Base-by-base conservation (phyloP, 2,888 invertebrate species). In the Sialis fuliginosa region DNA sequence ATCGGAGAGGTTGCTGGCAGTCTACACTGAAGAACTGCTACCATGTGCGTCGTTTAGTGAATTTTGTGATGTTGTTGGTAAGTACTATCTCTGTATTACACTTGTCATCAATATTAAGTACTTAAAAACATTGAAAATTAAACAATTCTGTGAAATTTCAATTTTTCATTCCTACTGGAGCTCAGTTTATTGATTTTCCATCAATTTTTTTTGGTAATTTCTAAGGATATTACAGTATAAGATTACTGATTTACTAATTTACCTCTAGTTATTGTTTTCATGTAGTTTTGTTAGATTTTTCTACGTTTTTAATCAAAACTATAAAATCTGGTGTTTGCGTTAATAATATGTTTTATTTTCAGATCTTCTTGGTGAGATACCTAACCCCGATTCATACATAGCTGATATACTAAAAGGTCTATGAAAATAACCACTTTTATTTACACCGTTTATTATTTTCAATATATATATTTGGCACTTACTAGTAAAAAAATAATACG, bases 11-110 rank as follows among this genome's bases (percentile, higher is more conserved):
- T 74, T 95, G 49, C 75, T 96, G 52, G 71, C 77, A 31, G 72
- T 77, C 1, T 86, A 92, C 56, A 85, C 89, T 39, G 88, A 92
- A 57, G 92, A 95, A 64, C 72, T 91, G 57, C 70, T 93, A 56
- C 88, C 91, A 7, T 90, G 92, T 68, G 77, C 88, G 51, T 87
- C 89, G 10, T 85, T 95, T 65, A 77, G 75, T 6, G 95, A 96
- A 70, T 90, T 90, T 72, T 88, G 87, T 67, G 95, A 95, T 76
- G 89, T 92, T 54, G 77, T 82, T 55, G 90, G 91, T 75, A 62
- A 63, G 67, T 62, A 46, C 45, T n/a, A n/a, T n/a, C n/a, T n/a
- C 32, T 39, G 39, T 10, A 39, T 7, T 39, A 39, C 12, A 39
- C 12, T 10, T 39, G 13, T 4, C 9, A 12, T n/a, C 40, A 40